phyloP scores from a whole-genome alignment of 2,113 vertebrate species.

The Suncus etruscus region DNA sequence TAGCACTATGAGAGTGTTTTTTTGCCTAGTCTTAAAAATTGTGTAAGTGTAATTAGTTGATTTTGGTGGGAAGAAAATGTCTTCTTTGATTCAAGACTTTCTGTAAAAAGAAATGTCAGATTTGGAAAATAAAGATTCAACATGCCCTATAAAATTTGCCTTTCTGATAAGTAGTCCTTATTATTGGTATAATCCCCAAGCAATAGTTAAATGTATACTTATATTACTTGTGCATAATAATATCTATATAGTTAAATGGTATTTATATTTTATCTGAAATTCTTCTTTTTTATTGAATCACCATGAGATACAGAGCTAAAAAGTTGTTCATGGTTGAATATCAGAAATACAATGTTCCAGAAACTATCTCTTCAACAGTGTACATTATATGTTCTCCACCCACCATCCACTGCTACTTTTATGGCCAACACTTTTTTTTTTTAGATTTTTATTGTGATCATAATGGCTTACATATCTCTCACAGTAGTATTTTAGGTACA shows the following conservation, averaged over 20 bases:
- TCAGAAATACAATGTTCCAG: too few species aligned
- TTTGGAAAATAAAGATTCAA: slow-evolving; percentile 20
- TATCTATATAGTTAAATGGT: not conserved
- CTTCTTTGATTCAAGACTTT: not conserved
- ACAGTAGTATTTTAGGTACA: too few species aligned
- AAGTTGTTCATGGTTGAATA: too few species aligned
- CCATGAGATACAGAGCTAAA: too few species aligned
- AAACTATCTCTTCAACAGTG: too few species aligned
- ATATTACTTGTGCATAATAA: not conserved
- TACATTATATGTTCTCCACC: too few species aligned
- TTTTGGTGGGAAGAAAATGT: too few species aligned
- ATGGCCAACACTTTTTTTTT: too few species aligned
- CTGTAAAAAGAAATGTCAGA: not conserved
- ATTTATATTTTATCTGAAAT: slow-evolving; percentile 4
- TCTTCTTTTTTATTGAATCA: not conserved
- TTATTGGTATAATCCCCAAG: not conserved
- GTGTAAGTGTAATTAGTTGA: not conserved
- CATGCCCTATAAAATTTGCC: not conserved
- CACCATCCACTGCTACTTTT: too few species aligned
- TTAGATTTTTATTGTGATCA: too few species aligned
- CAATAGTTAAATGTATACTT: not conserved
- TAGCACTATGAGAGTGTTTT: not conserved
- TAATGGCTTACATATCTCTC: too few species aligned
- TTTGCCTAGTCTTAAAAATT: not conserved
- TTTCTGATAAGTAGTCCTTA: slow-evolving; percentile 9